Evolutionary conservation across 2,797 vertebrate genomes (phyloP).

Genomic region (Sebastes hubbsi): DNA sequence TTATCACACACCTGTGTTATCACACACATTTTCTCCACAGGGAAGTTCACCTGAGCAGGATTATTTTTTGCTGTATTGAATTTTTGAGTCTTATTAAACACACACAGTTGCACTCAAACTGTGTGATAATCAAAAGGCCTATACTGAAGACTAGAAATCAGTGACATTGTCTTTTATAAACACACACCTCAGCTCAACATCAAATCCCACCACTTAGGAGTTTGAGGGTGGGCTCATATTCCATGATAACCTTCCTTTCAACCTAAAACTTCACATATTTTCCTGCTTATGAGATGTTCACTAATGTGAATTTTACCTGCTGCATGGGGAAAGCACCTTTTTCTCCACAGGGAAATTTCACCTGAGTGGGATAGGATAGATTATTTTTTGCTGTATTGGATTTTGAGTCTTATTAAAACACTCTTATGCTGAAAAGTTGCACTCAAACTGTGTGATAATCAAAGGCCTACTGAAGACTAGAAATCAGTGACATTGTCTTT

Average conservation of each 20-base stretch:
- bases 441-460: no score
- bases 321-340: neutral
- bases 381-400: neutral
- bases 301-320: neutral
- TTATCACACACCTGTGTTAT: neutral
- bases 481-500: no score
- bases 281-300: neutral
- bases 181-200: neutral
- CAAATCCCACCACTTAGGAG: constrained; percentile 10
- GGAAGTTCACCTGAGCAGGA: no score
- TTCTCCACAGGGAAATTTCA: neutral
- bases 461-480: no score
- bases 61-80: no score
- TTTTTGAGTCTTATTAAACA: no score
- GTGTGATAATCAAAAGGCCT: no score
- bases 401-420: neutral
- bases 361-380: neutral
- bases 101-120: no score
- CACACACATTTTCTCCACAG: no score
- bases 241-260: neutral
- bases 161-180: no score
- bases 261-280: neutral
- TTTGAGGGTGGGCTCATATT: constrained; percentile 2
- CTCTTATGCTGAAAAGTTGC: no score
- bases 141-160: no score